A percentile compares a stretch with the other conserved stretches of the same genome.
Evolutionary conservation across 2,113 vertebrate genomes (phyloP).

Genomic region (Rynchops niger): DNA sequence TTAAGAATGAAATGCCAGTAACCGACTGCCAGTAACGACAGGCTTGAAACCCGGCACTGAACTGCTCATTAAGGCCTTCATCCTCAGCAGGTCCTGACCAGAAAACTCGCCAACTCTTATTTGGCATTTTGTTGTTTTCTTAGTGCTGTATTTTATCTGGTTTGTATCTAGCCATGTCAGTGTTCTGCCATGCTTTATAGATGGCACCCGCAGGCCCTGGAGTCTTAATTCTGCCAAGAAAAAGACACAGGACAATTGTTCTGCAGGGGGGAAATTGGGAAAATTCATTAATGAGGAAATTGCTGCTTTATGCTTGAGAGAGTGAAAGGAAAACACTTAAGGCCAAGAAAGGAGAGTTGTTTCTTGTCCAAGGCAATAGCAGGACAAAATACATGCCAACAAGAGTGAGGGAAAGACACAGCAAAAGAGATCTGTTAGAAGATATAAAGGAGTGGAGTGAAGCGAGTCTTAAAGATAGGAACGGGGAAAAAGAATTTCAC

Average conservation of each 20-base stretch:
- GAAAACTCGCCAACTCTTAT: background rate
- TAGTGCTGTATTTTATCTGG: background rate
- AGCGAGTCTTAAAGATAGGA: background rate
- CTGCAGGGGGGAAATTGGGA: background rate
- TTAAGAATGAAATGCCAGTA: background rate
- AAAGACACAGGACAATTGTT: background rate
- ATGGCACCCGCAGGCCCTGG: background rate
- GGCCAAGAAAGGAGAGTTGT: background rate
- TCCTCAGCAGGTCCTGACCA: background rate
- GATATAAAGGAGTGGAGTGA: background rate
- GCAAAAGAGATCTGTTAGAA: background rate
- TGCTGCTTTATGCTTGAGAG: background rate
- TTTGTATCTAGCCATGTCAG: background rate
- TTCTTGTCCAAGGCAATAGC: background rate
- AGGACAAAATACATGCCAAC: background rate
- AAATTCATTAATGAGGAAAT: slow-evolving; percentile 14
- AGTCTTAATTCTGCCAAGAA: background rate
- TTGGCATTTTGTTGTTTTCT: background rate
- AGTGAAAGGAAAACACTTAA: background rate
- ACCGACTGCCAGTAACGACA: rapidly evolving
- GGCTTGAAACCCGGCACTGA: background rate
- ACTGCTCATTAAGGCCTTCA: background rate
- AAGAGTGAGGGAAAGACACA: background rate
- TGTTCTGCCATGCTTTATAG: background rate
- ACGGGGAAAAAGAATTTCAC: background rate